Evolutionary conservation across 92 coral and sea anemone genomes (phyloP).

Genomic region (Anthopleura xanthogrammica): DNA sequence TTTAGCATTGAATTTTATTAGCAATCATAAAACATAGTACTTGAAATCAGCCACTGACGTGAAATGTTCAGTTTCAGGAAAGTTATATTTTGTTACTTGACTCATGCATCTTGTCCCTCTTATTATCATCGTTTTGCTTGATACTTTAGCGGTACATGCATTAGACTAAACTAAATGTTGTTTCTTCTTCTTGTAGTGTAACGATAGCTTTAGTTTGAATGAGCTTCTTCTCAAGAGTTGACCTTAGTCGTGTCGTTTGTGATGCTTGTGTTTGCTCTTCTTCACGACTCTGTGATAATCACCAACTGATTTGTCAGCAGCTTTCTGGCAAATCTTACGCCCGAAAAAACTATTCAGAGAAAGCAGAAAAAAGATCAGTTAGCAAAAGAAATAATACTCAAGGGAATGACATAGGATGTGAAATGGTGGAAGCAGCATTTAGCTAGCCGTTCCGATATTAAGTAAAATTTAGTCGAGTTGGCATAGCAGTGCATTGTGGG

Average conservation of each 20-base stretch:
- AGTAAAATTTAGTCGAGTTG: no score
- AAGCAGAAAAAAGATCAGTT: neutral
- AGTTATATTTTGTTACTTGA: neutral
- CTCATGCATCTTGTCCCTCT: no score
- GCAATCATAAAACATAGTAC: neutral
- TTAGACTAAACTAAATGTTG: no score
- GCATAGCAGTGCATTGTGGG: no score
- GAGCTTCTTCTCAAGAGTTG: neutral
- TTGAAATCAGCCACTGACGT: neutral
- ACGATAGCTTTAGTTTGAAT: neutral
- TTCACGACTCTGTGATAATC: neutral
- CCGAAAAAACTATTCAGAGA: neutral
- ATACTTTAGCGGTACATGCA: no score
- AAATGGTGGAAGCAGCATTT: no score
- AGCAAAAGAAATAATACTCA: no score
- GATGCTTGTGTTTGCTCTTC: slow-evolving; percentile 2
- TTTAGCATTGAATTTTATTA: neutral
- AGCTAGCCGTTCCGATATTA: no score
- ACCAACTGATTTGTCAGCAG: neutral
- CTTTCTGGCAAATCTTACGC: neutral
- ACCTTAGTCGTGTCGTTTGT: neutral
- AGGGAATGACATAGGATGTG: no score
- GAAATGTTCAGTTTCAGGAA: neutral
- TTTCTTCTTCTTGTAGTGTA: neutral
- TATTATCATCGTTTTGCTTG: no score